Conservation (phyloP, 2,888 invertebrate genomes). For the Ethmia dodecea region DNA sequence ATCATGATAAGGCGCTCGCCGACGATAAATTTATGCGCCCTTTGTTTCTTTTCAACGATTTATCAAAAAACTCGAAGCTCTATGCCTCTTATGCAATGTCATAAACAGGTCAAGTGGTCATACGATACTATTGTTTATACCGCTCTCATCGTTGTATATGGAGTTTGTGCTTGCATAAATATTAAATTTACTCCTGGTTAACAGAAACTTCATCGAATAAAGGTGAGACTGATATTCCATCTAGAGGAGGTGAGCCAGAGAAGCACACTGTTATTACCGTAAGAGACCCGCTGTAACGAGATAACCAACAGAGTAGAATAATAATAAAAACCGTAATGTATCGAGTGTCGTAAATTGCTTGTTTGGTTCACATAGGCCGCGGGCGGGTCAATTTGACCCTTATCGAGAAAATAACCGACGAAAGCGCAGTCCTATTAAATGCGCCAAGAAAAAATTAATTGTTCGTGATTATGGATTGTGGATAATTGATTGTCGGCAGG, state of each 20-base stretch:
- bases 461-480: slow-evolving; percentile 66
- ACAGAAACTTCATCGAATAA: slow-evolving; percentile 13
- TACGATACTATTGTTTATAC: slow-evolving; percentile 17
- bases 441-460: slow-evolving; percentile 63
- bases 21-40: slow-evolving; percentile 69
- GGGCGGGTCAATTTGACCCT: slow-evolving; percentile 65
- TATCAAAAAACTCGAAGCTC: slow-evolving; percentile 48
- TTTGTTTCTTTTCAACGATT: slow-evolving; percentile 72
- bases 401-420: slow-evolving; percentile 69
- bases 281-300: slow-evolving; percentile 40
- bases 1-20: slow-evolving; percentile 64
- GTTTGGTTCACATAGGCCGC: slow-evolving; percentile 63
- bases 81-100: slow-evolving; percentile 27
- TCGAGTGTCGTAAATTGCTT: slow-evolving; percentile 58
- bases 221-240: slow-evolving; percentile 13
- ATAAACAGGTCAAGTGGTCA: slow-evolving; percentile 43
- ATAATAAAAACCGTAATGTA: slow-evolving; percentile 59
- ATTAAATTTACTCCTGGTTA: slow-evolving; percentile 6
- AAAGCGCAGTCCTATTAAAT: slow-evolving; percentile 61
- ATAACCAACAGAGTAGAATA: slow-evolving; percentile 47
- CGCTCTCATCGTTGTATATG: no score
- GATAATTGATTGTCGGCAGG: slow-evolving; percentile 57
- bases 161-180: neutral
- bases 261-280: slow-evolving; percentile 36
- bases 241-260: slow-evolving; percentile 7